Conservation (phyloP, 1,140 invertebrate genomes). For the Meteorus sp. region DNA sequence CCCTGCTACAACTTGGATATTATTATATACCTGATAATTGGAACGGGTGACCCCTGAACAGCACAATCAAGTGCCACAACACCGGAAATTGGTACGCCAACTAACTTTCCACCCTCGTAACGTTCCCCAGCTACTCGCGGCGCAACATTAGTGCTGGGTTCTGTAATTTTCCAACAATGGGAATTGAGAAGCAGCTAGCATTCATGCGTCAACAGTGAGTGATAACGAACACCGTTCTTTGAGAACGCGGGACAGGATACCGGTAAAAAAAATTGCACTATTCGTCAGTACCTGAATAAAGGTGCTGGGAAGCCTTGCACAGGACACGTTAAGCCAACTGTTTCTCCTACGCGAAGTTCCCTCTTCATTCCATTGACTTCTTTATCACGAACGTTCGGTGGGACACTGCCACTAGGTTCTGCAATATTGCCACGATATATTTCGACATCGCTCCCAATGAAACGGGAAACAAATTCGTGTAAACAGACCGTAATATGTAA, state of each 20-base stretch:
- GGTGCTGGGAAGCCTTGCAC: slow-evolving; percentile 73
- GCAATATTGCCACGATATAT: slow-evolving; percentile 35
- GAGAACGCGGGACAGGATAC: slow-evolving; percentile 42
- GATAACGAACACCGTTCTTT: slow-evolving; percentile 26
- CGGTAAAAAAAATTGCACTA: slow-evolving; percentile 45
- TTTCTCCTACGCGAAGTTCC: slow-evolving; percentile 51
- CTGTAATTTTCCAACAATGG: slow-evolving; percentile 57
- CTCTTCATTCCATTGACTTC: slow-evolving; percentile 51
- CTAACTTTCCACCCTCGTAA: slow-evolving; percentile 69
- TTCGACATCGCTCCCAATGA: neutral
- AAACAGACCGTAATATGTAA: too few species aligned
- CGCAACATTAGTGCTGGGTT: slow-evolving; percentile 69
- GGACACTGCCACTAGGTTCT: slow-evolving; percentile 59
- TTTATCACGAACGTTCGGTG: slow-evolving; percentile 59
- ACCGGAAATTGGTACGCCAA: slow-evolving; percentile 63
- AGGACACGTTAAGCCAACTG: slow-evolving; percentile 67
- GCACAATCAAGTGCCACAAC: slow-evolving; percentile 64
- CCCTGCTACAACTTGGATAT: slow-evolving; percentile 47
- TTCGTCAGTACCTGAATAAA: slow-evolving; percentile 66
- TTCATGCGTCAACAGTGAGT: neutral
- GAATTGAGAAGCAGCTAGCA: neutral
- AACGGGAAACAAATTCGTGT: too few species aligned
- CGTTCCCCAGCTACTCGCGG: slow-evolving; percentile 68
- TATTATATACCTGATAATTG: slow-evolving; percentile 64
- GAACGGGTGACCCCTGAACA: slow-evolving; percentile 66